Percentiles rank a stretch among this genome's conserved stretches.
Conservation (phyloP, 2,888 invertebrate species). For the Trichogramma evanescens region DNA sequence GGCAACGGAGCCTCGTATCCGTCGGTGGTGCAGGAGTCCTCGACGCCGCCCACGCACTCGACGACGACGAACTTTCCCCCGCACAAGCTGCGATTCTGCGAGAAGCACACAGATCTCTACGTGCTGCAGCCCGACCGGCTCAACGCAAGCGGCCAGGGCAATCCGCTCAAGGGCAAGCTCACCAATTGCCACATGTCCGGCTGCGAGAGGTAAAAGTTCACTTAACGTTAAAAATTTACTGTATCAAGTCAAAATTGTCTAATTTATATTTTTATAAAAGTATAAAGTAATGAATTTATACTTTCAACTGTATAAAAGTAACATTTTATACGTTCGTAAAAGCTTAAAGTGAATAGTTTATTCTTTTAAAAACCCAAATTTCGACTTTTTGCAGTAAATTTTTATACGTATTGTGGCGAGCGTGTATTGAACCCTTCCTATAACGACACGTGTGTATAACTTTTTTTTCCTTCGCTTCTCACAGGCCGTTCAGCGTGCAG, state of each 20-base stretch:
- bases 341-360: no score
- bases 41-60: constrained; percentile 46
- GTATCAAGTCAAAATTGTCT: background rate
- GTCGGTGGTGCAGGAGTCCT: constrained; percentile 38
- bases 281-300: no score
- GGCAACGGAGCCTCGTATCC: constrained; percentile 38
- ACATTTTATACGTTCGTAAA: no score
- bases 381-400: no score
- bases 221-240: background rate
- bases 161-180: constrained; percentile 80
- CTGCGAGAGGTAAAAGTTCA: constrained; percentile 65
- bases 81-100: constrained; percentile 62
- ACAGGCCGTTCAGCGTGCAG: constrained; percentile 84
- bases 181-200: constrained; percentile 83
- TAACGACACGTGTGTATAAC: background rate
- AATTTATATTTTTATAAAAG: no score
- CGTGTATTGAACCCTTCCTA: background rate
- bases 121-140: constrained; percentile 74
- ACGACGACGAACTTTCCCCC: constrained; percentile 53
- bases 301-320: no score
- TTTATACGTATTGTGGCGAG: no score
- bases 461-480: constrained; percentile 11
- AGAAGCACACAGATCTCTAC: constrained; percentile 81
- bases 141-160: constrained; percentile 69
- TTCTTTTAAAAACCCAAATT: no score